Base-by-base conservation (phyloP, 2,888 invertebrate species). In the Frankliniella intonsa region DNA sequence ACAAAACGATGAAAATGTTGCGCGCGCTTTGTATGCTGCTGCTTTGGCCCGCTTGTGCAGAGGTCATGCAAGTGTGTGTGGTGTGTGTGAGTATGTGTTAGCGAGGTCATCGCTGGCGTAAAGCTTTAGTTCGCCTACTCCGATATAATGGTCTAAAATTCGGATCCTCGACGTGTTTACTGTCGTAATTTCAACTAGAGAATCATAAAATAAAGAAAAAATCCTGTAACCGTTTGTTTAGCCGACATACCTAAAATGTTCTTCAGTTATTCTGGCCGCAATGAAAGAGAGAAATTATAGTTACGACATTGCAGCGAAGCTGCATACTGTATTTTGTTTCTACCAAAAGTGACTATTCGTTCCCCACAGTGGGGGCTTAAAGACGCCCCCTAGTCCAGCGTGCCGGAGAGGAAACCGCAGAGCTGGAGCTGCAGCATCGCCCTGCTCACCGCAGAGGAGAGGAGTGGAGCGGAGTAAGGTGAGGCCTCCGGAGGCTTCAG, bases 1-100 rank as follows among this genome's bases (percentile, higher is more conserved):
- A 76, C 69, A 76, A 76, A 76, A 76, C 69, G 69, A 38, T 38
- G 38, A 76, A 76, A 22, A 76, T 76, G 69, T 76, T 76, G 69
- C 25, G 69, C 69, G 69, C 69, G 69, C 69, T 22, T 25, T 7
- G 55, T 55, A 19, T 55, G 55, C 17, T 14, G 55, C 55, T 19
- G 55, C 55, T 19, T 5, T 55, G 55, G 55, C 55, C 55, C 55
- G 38, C 38, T 55, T 55, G 14, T 14, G 55, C 55, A 14, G 55
- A 19, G 55, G 55, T 19, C 55, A 19, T 55, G 55, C 19, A 19
- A 7, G 55, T 14, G 55, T 55, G 55, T 55, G 55, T 55, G 55
- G 55, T 12, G 55, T 55, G 55, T 55, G 55, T 55, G 55, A 3
- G 55, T 8, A 7, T 55, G 55, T 55, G 55, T 8, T 11, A 17